These are phyloP conservation scores for Wasmannia auropunctata DNA, from an alignment of 1,140 invertebrate species.

Conservation along the genomic window DNA sequence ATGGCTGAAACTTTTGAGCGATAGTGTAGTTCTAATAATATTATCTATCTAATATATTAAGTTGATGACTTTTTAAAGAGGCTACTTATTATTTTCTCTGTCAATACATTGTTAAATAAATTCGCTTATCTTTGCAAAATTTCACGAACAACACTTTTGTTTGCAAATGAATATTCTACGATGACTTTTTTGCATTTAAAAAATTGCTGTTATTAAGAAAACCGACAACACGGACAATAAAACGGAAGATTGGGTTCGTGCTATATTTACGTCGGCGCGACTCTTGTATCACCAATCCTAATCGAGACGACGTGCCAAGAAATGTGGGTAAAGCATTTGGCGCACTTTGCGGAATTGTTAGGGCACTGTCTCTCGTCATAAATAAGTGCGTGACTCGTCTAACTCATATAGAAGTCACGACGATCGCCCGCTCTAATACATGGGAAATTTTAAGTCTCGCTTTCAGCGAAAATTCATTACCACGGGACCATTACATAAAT, in stretches of 20 bases:
- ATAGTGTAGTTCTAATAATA: neutral
- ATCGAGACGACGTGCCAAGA: constrained; percentile 49
- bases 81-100: neutral
- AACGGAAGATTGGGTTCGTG: constrained; percentile 30
- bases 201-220: constrained; percentile 15
- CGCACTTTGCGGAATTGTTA: constrained; percentile 54
- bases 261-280: constrained; percentile 48
- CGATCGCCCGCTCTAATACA: neutral
- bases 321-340: constrained; percentile 55
- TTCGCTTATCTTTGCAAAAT: neutral
- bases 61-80: neutral
- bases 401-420: constrained; percentile 8
- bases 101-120: neutral
- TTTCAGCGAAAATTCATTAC: neutral
- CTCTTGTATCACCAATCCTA: constrained; percentile 40
- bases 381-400: constrained; percentile 40
- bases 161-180: neutral
- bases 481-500: neutral
- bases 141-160: neutral
- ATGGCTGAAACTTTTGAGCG: too few species aligned
- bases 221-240: constrained; percentile 3
- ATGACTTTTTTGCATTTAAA: neutral
- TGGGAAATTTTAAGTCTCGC: neutral
- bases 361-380: constrained; percentile 44
- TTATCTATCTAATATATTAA: neutral